Conservation (phyloP, 2,888 invertebrate species). For the Stictocephala bisonia region DNA sequence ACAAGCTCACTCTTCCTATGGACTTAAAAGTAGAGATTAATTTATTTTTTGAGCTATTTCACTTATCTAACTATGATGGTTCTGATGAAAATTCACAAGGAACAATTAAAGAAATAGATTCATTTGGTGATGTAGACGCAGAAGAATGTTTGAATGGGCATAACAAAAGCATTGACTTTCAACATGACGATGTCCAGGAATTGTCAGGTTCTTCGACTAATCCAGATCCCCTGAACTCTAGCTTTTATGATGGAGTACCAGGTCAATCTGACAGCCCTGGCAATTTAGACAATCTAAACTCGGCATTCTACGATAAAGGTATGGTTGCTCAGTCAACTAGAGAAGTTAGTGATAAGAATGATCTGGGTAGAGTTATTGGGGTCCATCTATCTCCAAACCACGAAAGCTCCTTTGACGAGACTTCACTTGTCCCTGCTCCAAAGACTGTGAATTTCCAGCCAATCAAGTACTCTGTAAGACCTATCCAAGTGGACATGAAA, state of each 20-base stretch:
- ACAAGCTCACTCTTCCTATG: background rate
- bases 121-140: background rate
- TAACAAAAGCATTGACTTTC: no score
- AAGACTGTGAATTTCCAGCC: background rate
- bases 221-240: slow-evolving; percentile 9
- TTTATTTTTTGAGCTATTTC: background rate
- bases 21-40: slow-evolving; percentile 1
- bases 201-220: no score
- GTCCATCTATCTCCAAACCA: no score
- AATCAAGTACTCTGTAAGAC: slow-evolving; percentile 1
- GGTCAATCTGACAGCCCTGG: no score
- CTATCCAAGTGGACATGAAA: slow-evolving; percentile 13
- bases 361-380: no score
- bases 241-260: slow-evolving; percentile 20
- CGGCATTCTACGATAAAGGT: no score
- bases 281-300: no score
- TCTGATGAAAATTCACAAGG: background rate
- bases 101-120: no score
- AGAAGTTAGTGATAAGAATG: no score
- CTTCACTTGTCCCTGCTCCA: slow-evolving; percentile 1
- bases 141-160: background rate
- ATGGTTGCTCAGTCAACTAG: no score
- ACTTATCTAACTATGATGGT: background rate
- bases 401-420: background rate
- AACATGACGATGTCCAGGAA: no score